Conservation (phyloP, 2,888 invertebrate genomes). For the Orchestes rusci region DNA sequence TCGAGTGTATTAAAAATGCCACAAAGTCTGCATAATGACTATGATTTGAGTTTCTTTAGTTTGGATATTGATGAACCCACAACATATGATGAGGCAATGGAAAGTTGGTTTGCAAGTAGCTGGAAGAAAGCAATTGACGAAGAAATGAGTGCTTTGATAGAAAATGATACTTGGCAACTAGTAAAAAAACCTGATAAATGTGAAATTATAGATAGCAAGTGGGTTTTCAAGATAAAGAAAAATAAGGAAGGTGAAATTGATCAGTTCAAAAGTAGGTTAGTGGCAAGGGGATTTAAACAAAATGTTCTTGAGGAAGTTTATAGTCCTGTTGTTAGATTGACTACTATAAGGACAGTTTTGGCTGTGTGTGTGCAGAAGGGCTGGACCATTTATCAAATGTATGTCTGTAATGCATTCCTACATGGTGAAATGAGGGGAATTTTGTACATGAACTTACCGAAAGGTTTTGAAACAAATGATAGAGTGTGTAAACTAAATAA, state of each 20-base stretch:
- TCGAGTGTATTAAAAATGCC: slow-evolving; percentile 1
- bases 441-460: slow-evolving; percentile 5
- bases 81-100: slow-evolving; percentile 5
- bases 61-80: slow-evolving; percentile 5
- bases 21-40: neutral
- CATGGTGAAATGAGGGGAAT: neutral
- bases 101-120: slow-evolving; percentile 1
- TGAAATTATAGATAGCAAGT: neutral
- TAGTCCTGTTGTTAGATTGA: slow-evolving; percentile 5
- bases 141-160: slow-evolving; percentile 2
- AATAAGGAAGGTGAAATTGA: neutral
- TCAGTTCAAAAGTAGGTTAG: slow-evolving; percentile 2
- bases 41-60: slow-evolving; percentile 6
- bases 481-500: slow-evolving; percentile 3
- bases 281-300: slow-evolving; percentile 5
- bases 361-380: neutral
- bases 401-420: slow-evolving; percentile 4
- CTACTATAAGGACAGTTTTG: slow-evolving; percentile 1
- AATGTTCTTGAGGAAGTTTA: slow-evolving; percentile 4
- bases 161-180: slow-evolving; percentile 2
- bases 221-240: slow-evolving; percentile 4
- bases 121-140: slow-evolving; percentile 4
- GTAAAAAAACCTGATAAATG: slow-evolving; percentile 2
- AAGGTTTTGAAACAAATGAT: neutral
- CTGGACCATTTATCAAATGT: slow-evolving; percentile 5